Evolutionary conservation across 2,888 invertebrate species (phyloP), one percentile per base, ranked within the genome.

Genomic region (Phortica okadai): DNA sequence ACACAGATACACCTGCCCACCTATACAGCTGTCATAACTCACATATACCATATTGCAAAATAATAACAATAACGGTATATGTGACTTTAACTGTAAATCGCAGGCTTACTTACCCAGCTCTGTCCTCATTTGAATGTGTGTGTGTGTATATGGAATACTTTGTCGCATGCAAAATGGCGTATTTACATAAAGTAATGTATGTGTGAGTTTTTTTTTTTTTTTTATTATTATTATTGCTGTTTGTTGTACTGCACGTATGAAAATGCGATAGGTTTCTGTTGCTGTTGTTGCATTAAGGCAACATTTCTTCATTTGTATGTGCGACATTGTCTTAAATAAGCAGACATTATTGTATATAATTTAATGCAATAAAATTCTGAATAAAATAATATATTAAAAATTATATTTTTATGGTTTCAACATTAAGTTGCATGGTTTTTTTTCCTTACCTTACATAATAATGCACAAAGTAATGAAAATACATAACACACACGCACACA

Each of bases 61-160:
- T 70, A 70, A 70, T 70, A 70, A 70, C 70, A 70, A 50, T 70
- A 70, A 70, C 25, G 54, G 45, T 70, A 67, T 42, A 70, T 70
- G 25, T 10, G 14, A 16, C 54, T 21, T 70, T 70, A 70, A 70
- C 33, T 25, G 33, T 70, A 70, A 70, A 42, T 25, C 21, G 25
- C n/a, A 21, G 59, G 25, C 33, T 50, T 42, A 25, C 70, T 11
- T 25, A 44, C 44, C 10, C 69, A 45, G 16, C 14, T 11, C 25
- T 50, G 50, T 44, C 11, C 33, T 25, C 64, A 42, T 33, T 33
- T 66, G 66, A 50, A n/a, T 54, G 2, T 50, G 66, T 54, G 74
- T 56, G 25, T 33, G 44, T 59, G 59, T 59, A 59, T 21, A 21
- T 21, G 21, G 8, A n/a, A 33, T 70, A 70, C 54, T 70, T 70